Conservation (phyloP, 1,140 invertebrate genomes). For the Aphidius ervi region DNA sequence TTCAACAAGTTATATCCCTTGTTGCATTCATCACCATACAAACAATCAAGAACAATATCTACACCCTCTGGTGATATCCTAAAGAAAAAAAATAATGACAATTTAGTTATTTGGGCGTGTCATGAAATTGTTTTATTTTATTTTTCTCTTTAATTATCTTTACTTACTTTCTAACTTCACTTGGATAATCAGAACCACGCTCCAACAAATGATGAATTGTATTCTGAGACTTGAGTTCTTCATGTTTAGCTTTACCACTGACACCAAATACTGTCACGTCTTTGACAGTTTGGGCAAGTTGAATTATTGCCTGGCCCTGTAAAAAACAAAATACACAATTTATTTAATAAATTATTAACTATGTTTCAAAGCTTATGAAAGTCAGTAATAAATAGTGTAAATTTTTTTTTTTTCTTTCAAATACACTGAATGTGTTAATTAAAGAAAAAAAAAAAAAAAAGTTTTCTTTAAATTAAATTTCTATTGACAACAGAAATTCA, state of each 20-base stretch:
- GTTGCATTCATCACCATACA: constrained; percentile 85
- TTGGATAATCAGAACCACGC: constrained; percentile 72
- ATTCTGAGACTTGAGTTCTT: constrained; percentile 67
- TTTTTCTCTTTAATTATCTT: background rate
- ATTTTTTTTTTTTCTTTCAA: too few relatives aligned
- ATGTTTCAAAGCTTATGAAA: too few relatives aligned
- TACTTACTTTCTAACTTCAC: constrained; percentile 79
- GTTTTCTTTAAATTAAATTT: too few relatives aligned
- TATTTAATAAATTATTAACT: too few relatives aligned
- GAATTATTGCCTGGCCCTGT: constrained; percentile 78
- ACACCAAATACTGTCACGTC: constrained; percentile 81
- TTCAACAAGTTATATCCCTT: constrained; percentile 79
- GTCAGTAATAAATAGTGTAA: too few relatives aligned
- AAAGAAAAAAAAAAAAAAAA: too few relatives aligned
- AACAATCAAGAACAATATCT: constrained; percentile 82
- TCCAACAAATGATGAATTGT: constrained; percentile 74
- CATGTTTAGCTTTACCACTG: constrained; percentile 80
- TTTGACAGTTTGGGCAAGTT: constrained; percentile 75
- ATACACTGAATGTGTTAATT: too few relatives aligned
- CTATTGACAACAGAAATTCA: too few relatives aligned
- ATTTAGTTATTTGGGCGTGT: background rate
- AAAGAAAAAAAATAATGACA: constrained; percentile 25
- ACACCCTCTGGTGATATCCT: constrained; percentile 76
- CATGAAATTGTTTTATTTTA: too few relatives aligned
- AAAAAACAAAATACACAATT: constrained; percentile 31